A percentile compares a stretch with the other conserved stretches of the same genome.
Conservation (phyloP, 2,888 invertebrate genomes). For the Plemyria rubiginata region DNA sequence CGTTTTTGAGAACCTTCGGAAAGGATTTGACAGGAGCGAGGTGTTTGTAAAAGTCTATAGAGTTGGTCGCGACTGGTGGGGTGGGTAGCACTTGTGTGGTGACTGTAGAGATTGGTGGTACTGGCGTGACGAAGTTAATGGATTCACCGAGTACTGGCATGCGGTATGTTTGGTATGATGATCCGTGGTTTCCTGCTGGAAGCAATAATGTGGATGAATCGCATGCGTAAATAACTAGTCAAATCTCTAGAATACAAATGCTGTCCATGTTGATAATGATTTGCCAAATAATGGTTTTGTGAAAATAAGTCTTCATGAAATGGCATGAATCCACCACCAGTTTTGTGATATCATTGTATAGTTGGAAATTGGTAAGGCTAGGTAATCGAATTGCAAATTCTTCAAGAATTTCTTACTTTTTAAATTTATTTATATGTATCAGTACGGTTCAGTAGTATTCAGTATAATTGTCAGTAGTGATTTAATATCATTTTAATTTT, state of each 20-base stretch:
- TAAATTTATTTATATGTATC: no score
- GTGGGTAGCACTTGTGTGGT: constrained; percentile 53
- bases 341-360: not conserved
- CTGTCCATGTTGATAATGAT: not conserved
- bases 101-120: constrained; percentile 51
- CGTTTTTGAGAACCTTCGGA: constrained; percentile 57
- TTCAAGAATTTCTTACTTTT: no score
- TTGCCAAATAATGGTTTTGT: constrained; percentile 8
- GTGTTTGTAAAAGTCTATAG: constrained; percentile 58
- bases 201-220: constrained; percentile 70
- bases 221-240: constrained; percentile 44
- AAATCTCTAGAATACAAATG: not conserved
- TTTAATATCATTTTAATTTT: no score
- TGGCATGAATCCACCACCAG: constrained; percentile 13
- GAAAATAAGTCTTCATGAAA: constrained; percentile 3
- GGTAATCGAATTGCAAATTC: not conserved
- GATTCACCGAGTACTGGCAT: constrained; percentile 53
- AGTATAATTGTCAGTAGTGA: no score
- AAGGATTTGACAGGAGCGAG: constrained; percentile 57
- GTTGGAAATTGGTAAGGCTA: not conserved
- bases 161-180: constrained; percentile 49
- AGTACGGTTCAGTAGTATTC: no score
- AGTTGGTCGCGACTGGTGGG: constrained; percentile 55
- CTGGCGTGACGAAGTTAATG: constrained; percentile 66
- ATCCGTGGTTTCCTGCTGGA: constrained; percentile 69